Conservation (phyloP, 35 echinoderm and acorn worm genomes). For the Ptychodera flava region DNA sequence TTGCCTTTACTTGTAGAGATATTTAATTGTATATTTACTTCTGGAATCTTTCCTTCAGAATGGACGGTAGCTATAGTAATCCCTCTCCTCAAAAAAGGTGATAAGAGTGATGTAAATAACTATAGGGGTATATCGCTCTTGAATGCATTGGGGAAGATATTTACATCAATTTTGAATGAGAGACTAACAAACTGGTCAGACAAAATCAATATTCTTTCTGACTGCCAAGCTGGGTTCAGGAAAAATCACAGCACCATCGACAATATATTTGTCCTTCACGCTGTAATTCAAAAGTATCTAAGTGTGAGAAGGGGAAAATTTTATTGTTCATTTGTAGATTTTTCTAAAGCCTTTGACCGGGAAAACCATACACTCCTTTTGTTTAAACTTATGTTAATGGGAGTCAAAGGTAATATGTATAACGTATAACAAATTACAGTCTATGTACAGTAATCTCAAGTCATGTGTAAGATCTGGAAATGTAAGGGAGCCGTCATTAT, state of each 20-base stretch:
- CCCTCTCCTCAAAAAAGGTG: not conserved
- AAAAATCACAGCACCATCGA: not conserved
- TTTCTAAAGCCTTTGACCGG: not conserved
- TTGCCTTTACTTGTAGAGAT: not conserved
- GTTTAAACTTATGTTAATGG: not conserved
- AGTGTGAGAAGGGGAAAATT: not conserved
- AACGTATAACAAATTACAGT: not conserved
- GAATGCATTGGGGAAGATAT: not conserved
- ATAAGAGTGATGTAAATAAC: not conserved
- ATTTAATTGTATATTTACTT: not conserved
- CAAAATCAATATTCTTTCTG: not conserved
- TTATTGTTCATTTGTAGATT: not conserved
- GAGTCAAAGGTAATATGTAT: not conserved
- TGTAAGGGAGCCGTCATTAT: no score
- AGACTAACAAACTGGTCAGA: no score
- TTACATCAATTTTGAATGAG: not conserved
- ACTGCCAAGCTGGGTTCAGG: not conserved
- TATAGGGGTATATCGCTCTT: no score
- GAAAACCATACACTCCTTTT: not conserved
- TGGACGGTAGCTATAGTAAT: not conserved
- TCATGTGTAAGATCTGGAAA: not conserved
- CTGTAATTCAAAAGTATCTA: not conserved
- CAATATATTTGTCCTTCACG: no score
- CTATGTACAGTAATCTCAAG: not conserved
- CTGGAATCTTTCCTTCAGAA: not conserved